phyloP scores from a whole-genome alignment of 1,140 invertebrate genomes.

The Oreohelix idahoensis region DNA sequence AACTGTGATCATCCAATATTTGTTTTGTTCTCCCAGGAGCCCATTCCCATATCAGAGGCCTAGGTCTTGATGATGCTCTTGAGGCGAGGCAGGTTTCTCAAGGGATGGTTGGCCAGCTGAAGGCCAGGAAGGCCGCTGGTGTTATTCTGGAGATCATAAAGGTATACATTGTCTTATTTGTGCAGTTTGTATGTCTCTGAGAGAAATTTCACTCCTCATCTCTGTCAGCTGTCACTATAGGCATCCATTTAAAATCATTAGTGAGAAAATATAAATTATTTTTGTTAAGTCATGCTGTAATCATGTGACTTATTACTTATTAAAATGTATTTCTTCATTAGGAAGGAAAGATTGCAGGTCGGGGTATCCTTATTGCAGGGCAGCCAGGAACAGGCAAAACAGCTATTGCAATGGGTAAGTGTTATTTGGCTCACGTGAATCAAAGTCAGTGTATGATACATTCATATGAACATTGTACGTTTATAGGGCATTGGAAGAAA shows the following conservation, averaged over 20 bases:
- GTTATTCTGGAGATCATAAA: conserved; percentile 98
- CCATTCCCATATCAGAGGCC: conserved; percentile 97
- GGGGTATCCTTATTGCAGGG: conserved; percentile 95
- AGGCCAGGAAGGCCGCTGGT: conserved; percentile 92
- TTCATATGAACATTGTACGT: no score
- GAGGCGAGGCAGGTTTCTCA: conserved; percentile 92
- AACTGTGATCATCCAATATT: no score
- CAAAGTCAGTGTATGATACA: no score
- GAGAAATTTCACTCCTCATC: no score
- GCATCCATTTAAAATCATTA: no score
- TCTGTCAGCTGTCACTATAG: no score
- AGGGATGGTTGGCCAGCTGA: conserved; percentile 98
- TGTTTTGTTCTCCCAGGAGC: conserved; percentile 77
- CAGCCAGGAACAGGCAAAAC: conserved; percentile 98
- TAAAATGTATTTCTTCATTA: conserved; percentile 59
- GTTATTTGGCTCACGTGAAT: not conserved
- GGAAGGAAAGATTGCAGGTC: conserved; percentile 97
- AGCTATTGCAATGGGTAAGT: conserved; percentile 91
- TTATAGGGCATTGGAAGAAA: no score
- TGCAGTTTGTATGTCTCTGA: no score
- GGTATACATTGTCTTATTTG: conserved; percentile 59
- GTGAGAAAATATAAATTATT: no score
- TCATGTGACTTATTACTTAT: no score
- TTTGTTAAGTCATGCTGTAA: no score
- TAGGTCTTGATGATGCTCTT: conserved; percentile 94